Evolutionary conservation across 1,140 invertebrate species (phyloP).

Genomic region (Drosophila persimilis): DNA sequence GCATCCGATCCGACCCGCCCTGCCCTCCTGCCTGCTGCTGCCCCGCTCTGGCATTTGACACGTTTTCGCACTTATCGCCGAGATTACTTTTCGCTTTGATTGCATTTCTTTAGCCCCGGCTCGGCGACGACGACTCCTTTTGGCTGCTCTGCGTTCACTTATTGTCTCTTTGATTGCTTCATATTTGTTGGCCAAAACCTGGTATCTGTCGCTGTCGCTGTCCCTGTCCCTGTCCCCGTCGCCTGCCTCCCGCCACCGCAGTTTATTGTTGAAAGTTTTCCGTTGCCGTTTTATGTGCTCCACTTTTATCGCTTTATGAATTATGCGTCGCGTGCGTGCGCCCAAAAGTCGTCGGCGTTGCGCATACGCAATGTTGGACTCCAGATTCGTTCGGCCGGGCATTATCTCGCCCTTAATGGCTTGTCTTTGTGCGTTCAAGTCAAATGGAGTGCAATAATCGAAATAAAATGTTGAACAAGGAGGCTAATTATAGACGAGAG

Average conservation of each 20-base stretch:
- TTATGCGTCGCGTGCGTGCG: slow-evolving; percentile 66
- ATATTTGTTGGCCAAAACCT: slow-evolving; percentile 55
- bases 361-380: slow-evolving; percentile 62
- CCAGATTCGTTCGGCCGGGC: slow-evolving; percentile 5
- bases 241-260: slow-evolving; percentile 22
- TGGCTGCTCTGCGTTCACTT: slow-evolving; percentile 42
- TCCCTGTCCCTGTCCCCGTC: not conserved
- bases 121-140: slow-evolving; percentile 37
- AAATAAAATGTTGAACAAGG: slow-evolving; percentile 34
- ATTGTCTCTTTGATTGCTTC: slow-evolving; percentile 74
- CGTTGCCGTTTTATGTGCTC: slow-evolving; percentile 57
- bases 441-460: slow-evolving; percentile 70
- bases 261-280: slow-evolving; percentile 65
- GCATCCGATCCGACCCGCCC: not conserved
- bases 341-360: slow-evolving; percentile 39
- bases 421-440: slow-evolving; percentile 54
- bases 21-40: not conserved
- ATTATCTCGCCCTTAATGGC: slow-evolving; percentile 54
- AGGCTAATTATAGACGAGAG: slow-evolving; percentile 43
- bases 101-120: slow-evolving; percentile 57
- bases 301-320: slow-evolving; percentile 76
- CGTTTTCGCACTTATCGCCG: slow-evolving; percentile 78
- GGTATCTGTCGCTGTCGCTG: slow-evolving; percentile 1
- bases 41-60: slow-evolving; percentile 55
- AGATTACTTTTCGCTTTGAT: slow-evolving; percentile 78